phyloP scores from a whole-genome alignment of 2,797 vertebrate species.

The Ciconia nigra region DNA sequence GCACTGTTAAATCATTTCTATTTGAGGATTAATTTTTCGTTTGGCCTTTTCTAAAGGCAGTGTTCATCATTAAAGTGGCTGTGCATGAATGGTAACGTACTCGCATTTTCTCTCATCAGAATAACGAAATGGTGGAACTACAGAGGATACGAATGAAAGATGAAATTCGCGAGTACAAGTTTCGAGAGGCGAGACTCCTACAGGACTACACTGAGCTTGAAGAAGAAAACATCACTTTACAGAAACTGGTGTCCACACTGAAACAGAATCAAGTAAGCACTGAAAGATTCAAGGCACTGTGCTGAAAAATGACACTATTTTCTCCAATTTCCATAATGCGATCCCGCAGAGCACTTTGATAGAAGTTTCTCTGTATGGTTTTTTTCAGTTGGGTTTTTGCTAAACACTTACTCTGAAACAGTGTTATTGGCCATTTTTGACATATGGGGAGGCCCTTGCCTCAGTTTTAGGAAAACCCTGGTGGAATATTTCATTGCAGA shows the following conservation, averaged over 20 bases:
- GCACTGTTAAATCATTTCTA: neutral
- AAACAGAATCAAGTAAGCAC: slow-evolving; percentile 91
- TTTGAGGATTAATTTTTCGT: neutral
- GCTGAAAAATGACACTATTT: neutral
- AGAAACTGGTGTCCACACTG: slow-evolving; percentile 94
- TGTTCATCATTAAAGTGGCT: neutral
- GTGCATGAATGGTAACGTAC: neutral
- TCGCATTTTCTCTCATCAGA: slow-evolving; percentile 72
- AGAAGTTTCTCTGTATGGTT: neutral
- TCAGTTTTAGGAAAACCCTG: neutral
- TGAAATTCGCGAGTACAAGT: slow-evolving; percentile 96
- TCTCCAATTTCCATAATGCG: neutral
- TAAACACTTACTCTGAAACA: neutral
- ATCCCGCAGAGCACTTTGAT: accelerated
- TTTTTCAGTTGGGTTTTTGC: neutral
- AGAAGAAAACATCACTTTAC: slow-evolving; percentile 96
- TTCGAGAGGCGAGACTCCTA: slow-evolving; percentile 90
- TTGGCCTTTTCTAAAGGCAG: neutral
- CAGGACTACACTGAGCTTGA: slow-evolving; percentile 98
- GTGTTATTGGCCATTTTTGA: neutral
- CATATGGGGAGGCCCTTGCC: neutral
- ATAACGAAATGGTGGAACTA: slow-evolving; percentile 89
- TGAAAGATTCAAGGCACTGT: neutral
- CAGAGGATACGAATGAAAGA: slow-evolving; percentile 94
- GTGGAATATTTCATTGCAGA: neutral